Conservation (phyloP, 2,888 invertebrate genomes). For the Tortricodes alternella region DNA sequence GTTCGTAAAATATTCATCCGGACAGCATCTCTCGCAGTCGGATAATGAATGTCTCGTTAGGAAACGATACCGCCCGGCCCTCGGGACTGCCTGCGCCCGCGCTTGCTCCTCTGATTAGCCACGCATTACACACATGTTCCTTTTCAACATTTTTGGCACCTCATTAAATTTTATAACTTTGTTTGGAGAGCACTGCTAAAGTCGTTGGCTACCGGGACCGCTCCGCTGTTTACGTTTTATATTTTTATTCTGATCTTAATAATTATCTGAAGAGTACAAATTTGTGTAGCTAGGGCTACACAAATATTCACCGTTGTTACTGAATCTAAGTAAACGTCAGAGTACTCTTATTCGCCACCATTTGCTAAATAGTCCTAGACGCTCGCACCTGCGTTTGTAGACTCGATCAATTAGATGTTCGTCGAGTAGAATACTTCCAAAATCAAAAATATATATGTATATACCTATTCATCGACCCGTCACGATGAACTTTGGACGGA, state of each 20-base stretch:
- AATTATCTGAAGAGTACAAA: constrained; percentile 33
- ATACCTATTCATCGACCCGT: too few species aligned
- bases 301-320: neutral
- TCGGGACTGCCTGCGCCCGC: constrained; percentile 37
- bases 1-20: constrained; percentile 13
- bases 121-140: constrained; percentile 48
- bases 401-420: neutral
- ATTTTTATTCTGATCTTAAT: constrained; percentile 43
- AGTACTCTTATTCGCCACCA: neutral
- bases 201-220: constrained; percentile 33
- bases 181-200: constrained; percentile 40
- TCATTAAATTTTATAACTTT: constrained; percentile 52
- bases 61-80: constrained; percentile 6
- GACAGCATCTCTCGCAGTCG: constrained; percentile 3
- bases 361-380: constrained; percentile 4
- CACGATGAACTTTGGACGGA: too few species aligned
- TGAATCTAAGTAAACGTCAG: neutral
- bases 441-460: too few species aligned
- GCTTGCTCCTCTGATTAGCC: constrained; percentile 43
- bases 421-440: too few species aligned
- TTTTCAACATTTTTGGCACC: constrained; percentile 52
- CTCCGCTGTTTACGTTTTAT: constrained; percentile 44
- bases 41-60: constrained; percentile 25
- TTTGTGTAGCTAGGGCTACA: constrained; percentile 15
- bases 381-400: neutral